These are phyloP conservation scores for Parazoanthus atlanticus DNA, from an alignment of 92 coral and sea anemone genomes.

Conservation along the genomic window DNA sequence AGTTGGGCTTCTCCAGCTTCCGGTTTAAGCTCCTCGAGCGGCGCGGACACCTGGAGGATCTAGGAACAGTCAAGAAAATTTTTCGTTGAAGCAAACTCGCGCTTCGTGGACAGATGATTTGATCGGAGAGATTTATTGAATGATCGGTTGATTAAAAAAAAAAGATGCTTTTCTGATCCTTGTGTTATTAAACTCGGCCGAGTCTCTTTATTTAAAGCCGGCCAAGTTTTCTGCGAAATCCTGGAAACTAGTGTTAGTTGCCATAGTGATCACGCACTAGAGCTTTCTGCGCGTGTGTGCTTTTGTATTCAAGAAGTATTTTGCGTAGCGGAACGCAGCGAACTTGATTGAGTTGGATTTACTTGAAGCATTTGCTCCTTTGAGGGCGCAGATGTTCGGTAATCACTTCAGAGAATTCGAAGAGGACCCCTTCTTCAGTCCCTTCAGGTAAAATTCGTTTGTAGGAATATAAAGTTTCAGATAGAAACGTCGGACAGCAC, in stretches of 20 bases:
- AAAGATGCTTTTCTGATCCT: too few relatives aligned
- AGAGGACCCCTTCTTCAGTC: conserved; percentile 79
- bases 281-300: neutral
- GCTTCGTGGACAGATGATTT: too few relatives aligned
- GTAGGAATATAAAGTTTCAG: neutral
- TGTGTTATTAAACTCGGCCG: neutral
- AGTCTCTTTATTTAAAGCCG: neutral
- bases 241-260: neutral
- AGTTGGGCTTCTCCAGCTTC: too few relatives aligned
- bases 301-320: too few relatives aligned
- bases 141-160: too few relatives aligned
- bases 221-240: neutral
- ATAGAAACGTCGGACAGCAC: neutral
- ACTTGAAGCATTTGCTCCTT: neutral
- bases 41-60: too few relatives aligned
- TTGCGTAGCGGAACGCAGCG: too few relatives aligned
- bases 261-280: neutral
- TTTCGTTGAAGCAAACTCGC: too few relatives aligned
- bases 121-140: too few relatives aligned
- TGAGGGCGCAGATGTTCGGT: conserved; percentile 10
- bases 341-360: too few relatives aligned
- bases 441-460: conserved; percentile 59
- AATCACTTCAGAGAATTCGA: conserved; percentile 66
- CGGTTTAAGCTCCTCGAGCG: too few relatives aligned
- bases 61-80: too few relatives aligned